Percentiles rank a stretch among this genome's conserved stretches.
Evolutionary conservation across 2,113 vertebrate genomes (phyloP).

Genomic region (Microtus montanus): DNA sequence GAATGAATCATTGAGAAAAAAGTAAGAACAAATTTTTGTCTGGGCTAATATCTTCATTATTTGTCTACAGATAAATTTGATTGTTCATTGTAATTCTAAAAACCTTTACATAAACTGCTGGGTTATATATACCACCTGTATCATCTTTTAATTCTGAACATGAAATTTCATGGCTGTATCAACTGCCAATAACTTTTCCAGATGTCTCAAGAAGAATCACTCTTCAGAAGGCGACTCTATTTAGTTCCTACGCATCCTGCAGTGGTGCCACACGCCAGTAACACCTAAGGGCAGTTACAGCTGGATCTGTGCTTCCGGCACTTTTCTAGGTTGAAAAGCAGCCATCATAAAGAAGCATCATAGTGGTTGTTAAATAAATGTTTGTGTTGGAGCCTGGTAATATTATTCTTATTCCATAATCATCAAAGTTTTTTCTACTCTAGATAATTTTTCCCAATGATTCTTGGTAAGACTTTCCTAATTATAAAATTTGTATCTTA

Average conservation of each 20-base stretch:
- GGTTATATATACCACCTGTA: slow-evolving; percentile 31
- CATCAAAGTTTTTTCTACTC: slow-evolving; percentile 32
- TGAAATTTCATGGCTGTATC: neutral
- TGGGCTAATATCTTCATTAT: slow-evolving; percentile 40
- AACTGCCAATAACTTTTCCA: slow-evolving; percentile 11
- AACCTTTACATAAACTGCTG: slow-evolving; percentile 37
- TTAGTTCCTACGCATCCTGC: neutral
- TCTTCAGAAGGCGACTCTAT: neutral
- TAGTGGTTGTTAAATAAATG: neutral
- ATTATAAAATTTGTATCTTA: slow-evolving; percentile 52
- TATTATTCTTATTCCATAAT: neutral
- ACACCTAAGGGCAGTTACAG: neutral
- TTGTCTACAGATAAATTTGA: slow-evolving; percentile 39
- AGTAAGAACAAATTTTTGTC: neutral
- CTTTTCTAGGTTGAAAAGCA: slow-evolving; percentile 1
- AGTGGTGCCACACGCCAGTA: neutral
- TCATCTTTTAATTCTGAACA: slow-evolving; percentile 55
- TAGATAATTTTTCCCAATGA: slow-evolving; percentile 36
- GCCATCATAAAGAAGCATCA: neutral
- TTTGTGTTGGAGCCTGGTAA: neutral
- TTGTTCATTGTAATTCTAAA: slow-evolving; percentile 41
- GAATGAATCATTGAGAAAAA: neutral
- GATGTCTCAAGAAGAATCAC: neutral
- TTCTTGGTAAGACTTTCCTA: slow-evolving; percentile 37
- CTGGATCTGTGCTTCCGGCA: neutral